These are phyloP conservation scores for Tipula lateralis DNA, from an alignment of 2,888 invertebrate species.

Conservation along the genomic window DNA sequence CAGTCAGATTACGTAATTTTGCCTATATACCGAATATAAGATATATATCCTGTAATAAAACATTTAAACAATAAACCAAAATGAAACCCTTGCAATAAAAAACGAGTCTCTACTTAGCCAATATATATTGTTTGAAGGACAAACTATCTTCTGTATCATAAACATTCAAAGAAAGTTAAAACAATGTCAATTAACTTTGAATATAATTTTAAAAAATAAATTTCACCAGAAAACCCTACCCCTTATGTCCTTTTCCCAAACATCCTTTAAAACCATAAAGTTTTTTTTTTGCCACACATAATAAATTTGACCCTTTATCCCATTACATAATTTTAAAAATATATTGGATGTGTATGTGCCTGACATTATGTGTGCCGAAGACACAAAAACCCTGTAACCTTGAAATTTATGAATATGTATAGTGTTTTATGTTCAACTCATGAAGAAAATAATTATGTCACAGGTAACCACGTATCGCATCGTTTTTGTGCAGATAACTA, in stretches of 20 bases:
- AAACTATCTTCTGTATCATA: background rate
- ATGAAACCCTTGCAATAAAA: background rate
- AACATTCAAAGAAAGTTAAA: background rate
- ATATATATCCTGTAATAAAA: background rate
- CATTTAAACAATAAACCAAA: background rate
- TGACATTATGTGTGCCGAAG: background rate
- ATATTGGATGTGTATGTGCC: background rate
- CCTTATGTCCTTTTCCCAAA: background rate
- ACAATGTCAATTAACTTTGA: conserved; percentile 15
- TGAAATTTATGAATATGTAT: conserved; percentile 2
- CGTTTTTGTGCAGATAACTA: background rate
- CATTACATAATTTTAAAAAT: background rate
- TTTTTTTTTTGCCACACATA: background rate
- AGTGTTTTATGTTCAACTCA: background rate
- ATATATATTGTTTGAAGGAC: background rate
- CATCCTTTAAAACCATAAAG: background rate
- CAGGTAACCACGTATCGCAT: background rate
- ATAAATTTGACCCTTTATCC: background rate
- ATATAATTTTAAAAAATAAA: background rate
- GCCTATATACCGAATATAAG: background rate
- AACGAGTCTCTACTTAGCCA: background rate
- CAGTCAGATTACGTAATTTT: background rate
- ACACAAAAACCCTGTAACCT: background rate
- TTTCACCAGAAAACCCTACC: background rate
- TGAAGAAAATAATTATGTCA: background rate